Base-by-base conservation (phyloP, 2,888 invertebrate genomes). In the Mylabris sibirica region DNA sequence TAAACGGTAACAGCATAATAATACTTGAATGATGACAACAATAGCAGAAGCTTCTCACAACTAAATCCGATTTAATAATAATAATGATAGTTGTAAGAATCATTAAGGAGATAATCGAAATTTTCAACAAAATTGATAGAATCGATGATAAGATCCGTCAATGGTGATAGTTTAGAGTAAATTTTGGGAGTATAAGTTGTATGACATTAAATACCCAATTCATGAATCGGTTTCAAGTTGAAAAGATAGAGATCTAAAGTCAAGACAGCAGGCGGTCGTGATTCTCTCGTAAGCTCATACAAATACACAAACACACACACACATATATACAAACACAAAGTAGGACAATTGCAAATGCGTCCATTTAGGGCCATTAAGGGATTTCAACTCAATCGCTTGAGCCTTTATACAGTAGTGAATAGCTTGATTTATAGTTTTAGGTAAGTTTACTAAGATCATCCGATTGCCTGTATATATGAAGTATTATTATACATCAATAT, bases 311-410 rank as follows among this genome's bases (percentile, higher is more conserved):
- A 44, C 9, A 49, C 49, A 49, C 9, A 49, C 67, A n/a, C n/a
- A 20, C 20, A 49, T n/a, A n/a, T n/a, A 44, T 11, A 49, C 49
- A 49, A 2, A 49, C 67, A 67, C 69, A 67, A 71, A 72, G 71
- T 74, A 77, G 80, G 79, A 81, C 82, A 82, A 82, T 82, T 81
- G 81, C 80, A 82, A 82, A 83, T 82, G 82, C 76, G 80, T 75
- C 81, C 79, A 81, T 84, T 83, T 82, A 84, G 82, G 82, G 82
- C 84, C 80, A 83, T 84, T 83, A 84, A 81, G 84, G 84, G 83
- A 84, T 78, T 83, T 82, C 80, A 77, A 81, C 83, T 82, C 84
- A 82, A 83, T 83, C 83, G 82, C 82, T 79, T 79, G 80, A 80
- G 78, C 79, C 77, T 77, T 78, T 78, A 78, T 78, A 78, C 79